A percentile compares a stretch with the other conserved stretches of the same genome.
Evolutionary conservation across 2,797 vertebrate genomes (phyloP).

Genomic region (Melopsittacus undulatus): DNA sequence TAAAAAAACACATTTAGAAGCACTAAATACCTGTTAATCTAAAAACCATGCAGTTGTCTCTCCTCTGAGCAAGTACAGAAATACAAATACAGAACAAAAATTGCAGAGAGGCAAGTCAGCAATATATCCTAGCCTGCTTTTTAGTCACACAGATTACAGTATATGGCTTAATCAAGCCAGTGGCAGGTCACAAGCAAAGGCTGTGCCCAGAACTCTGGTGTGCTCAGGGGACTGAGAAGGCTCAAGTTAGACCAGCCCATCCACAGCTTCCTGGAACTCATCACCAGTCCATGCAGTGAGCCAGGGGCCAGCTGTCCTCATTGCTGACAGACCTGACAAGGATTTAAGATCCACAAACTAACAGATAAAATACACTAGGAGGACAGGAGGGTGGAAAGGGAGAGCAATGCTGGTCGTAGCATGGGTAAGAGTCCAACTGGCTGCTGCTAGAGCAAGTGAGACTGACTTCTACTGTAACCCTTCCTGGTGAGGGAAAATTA

Average conservation of each 20-base stretch:
- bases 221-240: not conserved
- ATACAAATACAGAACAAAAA: not conserved
- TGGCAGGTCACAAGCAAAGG: not conserved
- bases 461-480: not conserved
- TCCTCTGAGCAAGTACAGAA: not conserved
- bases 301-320: not conserved
- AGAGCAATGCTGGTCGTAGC: not conserved
- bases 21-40: not conserved
- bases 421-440: not conserved
- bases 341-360: not conserved
- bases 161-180: accelerated
- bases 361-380: not conserved
- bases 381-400: not conserved
- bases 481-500: not conserved
- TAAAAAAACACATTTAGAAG: not conserved
- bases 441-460: not conserved
- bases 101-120: not conserved
- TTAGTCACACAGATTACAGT: not conserved
- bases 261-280: not conserved
- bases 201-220: not conserved
- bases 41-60: not conserved
- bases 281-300: not conserved
- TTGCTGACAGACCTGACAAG: not conserved
- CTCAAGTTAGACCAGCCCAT: not conserved
- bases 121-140: not conserved